Percentiles rank a stretch among this genome's conserved stretches.
These are phyloP conservation scores for Gobius niger DNA, from an alignment of 2,113 vertebrate genomes.

Conservation along the genomic window DNA sequence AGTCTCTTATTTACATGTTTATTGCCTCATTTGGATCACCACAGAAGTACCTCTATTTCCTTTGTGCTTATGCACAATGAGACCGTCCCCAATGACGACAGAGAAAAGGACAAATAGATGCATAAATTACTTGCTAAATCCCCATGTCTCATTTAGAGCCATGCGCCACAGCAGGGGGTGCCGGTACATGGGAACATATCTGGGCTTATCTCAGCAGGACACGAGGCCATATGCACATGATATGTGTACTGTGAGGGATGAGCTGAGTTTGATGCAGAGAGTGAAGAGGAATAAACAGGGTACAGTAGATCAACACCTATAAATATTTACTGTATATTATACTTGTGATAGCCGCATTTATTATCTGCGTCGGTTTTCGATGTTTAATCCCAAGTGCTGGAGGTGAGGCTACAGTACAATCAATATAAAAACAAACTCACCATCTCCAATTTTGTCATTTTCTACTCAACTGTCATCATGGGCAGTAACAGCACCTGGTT, in stretches of 20 bases:
- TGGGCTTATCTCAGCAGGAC: slow-evolving; percentile 35
- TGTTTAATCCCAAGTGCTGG: no score
- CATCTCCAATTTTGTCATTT: no score
- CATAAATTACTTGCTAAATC: slow-evolving; percentile 11
- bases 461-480: no score
- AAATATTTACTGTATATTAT: no score
- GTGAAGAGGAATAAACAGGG: no score
- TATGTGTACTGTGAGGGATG: background rate
- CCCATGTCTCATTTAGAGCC: slow-evolving; percentile 13
- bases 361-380: no score
- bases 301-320: no score
- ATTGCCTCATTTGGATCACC: background rate
- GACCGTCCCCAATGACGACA: background rate
- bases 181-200: slow-evolving; percentile 16
- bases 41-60: background rate
- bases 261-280: background rate
- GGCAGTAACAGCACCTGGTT: no score
- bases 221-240: background rate
- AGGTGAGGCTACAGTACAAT: no score
- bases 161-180: background rate
- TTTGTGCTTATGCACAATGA: background rate
- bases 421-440: no score
- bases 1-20: background rate
- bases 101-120: background rate
- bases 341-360: no score